Evolutionary conservation across 2,888 invertebrate genomes (phyloP), one percentile per base, ranked within the genome.

Genomic region (Drosophila setosimentum): DNA sequence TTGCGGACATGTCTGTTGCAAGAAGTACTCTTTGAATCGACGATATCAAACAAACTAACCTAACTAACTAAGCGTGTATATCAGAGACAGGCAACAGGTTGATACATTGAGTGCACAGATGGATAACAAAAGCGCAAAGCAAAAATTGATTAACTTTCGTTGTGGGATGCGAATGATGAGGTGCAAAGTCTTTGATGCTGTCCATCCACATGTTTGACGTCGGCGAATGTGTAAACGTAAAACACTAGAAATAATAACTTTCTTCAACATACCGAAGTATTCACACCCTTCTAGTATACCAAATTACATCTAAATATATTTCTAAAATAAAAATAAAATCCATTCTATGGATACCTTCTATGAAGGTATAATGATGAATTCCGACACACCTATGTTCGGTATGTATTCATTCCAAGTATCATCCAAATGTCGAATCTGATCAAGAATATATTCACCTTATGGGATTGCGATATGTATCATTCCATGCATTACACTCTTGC

Each of bases 81-180:
- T 49, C 54, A 61, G 68, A 51, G 27, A 27, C 42, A 58, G 7
- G n/a, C n/a, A 40, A 21, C 18, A 32, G 30, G 40, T 16, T 67
- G 50, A 54, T 67, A 54, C 57, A 57, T 58, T 49, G 53, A 42
- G 37, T 35, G 33, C 33, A 33, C 42, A 40, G 73, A 64, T 59
- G 48, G 48, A 40, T 35, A 49, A 51, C 50, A 73, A 66, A 67
- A 50, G 70, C 53, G 30, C 60, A 61, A 71, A 65, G 60, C 63
- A 50, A 70, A 81, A 87, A 76, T 81, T 89, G 87, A 85, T 89
- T 87, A 89, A 71, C 66, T 78, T 80, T 80, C 35, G 49, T 32
- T 27, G 37, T 37, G 33, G 30, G 5, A 11, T 42, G 50, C 58
- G 59, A 30, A n/a, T n/a, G n/a, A n/a, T n/a, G 33, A 21, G 29